phyloP scores from a whole-genome alignment of 1,140 invertebrate genomes.

The Druon quercuslanigerum region DNA sequence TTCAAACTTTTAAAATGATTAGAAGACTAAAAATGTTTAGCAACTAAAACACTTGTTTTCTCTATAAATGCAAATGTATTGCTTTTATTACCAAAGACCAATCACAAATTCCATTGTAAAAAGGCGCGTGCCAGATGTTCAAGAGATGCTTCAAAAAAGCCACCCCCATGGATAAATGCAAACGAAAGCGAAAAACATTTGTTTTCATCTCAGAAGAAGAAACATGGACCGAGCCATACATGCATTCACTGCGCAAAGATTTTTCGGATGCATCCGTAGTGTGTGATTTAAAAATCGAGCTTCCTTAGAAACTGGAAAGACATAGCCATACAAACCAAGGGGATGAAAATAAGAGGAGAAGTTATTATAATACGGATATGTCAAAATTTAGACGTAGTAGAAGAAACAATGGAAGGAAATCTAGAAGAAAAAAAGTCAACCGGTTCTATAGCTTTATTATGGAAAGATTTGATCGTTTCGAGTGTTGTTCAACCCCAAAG shows the following conservation, averaged over 20 bases:
- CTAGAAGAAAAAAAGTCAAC: conserved; percentile 42
- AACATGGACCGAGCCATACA: conserved; percentile 60
- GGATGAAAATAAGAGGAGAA: conserved; percentile 51
- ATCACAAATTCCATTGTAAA: conserved; percentile 33
- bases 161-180: conserved; percentile 28
- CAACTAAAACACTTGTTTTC: too few relatives aligned
- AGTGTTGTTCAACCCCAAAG: conserved; percentile 34
- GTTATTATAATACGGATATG: background rate
- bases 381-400: background rate
- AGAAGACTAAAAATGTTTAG: too few relatives aligned
- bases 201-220: conserved; percentile 59
- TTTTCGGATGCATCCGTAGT: conserved; percentile 54
- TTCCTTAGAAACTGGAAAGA: conserved; percentile 68
- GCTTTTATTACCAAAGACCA: background rate
- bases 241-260: conserved; percentile 49
- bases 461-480: conserved; percentile 60
- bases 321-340: conserved; percentile 50
- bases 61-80: too few relatives aligned
- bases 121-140: conserved; percentile 30
- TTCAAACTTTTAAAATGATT: too few relatives aligned
- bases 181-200: conserved; percentile 52
- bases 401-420: background rate
- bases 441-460: conserved; percentile 55
- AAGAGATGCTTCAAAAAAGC: conserved; percentile 30
- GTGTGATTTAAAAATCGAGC: conserved; percentile 61